A percentile compares a stretch with the other conserved stretches of the same genome.
phyloP scores from a whole-genome alignment of 2,113 vertebrate species.

The Pachyramphus minor region DNA sequence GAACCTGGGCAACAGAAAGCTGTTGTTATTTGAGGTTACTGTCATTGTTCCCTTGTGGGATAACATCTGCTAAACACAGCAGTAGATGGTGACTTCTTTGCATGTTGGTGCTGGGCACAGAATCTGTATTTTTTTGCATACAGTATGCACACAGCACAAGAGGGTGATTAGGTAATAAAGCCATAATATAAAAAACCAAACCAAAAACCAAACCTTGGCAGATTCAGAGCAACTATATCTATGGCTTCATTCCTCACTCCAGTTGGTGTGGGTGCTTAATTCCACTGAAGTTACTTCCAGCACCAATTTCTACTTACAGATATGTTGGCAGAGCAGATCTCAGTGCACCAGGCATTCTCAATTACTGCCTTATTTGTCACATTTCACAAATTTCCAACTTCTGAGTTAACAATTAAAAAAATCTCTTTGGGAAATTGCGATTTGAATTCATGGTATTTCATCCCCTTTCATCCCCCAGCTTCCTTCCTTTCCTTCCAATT shows the following conservation, averaged over 20 bases:
- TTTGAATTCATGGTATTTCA: not conserved
- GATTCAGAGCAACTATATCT: not conserved
- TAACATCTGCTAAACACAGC: not conserved
- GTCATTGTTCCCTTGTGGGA: not conserved
- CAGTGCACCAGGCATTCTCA: not conserved
- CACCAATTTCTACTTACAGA: not conserved
- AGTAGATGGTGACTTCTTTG: not conserved
- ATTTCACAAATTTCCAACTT: conserved; percentile 13
- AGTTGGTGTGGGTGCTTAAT: not conserved
- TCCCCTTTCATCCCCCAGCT: not conserved
- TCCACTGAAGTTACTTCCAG: not conserved
- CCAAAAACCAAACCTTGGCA: not conserved
- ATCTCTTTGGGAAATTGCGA: fast-evolving
- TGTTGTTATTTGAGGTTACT: not conserved
- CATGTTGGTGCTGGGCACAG: not conserved
- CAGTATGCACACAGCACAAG: not conserved
- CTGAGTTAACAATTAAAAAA: not conserved
- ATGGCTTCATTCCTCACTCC: not conserved
- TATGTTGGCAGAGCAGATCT: not conserved
- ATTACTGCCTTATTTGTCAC: not conserved
- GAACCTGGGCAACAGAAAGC: not conserved
- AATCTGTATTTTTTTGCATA: conserved; percentile 15
- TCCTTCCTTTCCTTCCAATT: not conserved
- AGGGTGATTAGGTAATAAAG: not conserved
- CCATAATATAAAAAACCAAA: not conserved